Evolutionary conservation across 92 coral and sea anemone genomes (phyloP).

Genomic region (Umimayanthus kanabou): DNA sequence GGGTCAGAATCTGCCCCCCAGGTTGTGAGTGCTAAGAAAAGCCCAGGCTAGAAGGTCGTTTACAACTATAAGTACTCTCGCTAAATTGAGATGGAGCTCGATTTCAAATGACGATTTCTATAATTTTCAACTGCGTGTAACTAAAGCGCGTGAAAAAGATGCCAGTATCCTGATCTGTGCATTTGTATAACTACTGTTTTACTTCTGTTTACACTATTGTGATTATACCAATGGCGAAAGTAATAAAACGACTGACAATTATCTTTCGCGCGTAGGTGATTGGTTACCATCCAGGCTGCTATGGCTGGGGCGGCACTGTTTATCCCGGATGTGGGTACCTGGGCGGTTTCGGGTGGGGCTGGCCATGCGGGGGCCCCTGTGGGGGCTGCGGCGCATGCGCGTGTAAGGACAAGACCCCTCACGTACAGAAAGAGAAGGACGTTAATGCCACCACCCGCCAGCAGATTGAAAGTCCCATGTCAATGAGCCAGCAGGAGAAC

Average conservation of each 20-base stretch:
- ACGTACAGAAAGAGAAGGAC: constrained; percentile 45
- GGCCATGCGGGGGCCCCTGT: constrained; percentile 51
- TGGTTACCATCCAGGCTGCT: constrained; percentile 92
- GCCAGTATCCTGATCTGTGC: neutral
- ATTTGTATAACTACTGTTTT: neutral
- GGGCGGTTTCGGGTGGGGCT: constrained; percentile 51
- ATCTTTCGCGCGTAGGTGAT: constrained; percentile 63
- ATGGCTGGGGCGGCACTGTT: constrained; percentile 86
- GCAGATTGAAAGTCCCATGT: constrained; percentile 65
- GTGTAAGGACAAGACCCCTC: constrained; percentile 59
- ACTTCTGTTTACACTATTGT: neutral
- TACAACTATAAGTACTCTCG: too few species aligned
- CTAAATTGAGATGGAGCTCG: too few species aligned
- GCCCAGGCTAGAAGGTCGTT: too few species aligned
- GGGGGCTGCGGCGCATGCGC: constrained; percentile 63
- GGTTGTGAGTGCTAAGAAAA: too few species aligned
- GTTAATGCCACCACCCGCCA: constrained; percentile 71
- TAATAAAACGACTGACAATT: constrained; percentile 41
- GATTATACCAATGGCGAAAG: neutral
- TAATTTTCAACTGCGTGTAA: too few species aligned
- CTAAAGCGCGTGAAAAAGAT: too few species aligned
- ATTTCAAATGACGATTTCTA: too few species aligned
- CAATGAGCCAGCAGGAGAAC: constrained; percentile 5
- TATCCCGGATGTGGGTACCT: constrained; percentile 82
- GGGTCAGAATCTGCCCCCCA: too few species aligned